Evolutionary conservation across 2,113 vertebrate genomes (phyloP).

Genomic region (Psilopsiagon aymara): DNA sequence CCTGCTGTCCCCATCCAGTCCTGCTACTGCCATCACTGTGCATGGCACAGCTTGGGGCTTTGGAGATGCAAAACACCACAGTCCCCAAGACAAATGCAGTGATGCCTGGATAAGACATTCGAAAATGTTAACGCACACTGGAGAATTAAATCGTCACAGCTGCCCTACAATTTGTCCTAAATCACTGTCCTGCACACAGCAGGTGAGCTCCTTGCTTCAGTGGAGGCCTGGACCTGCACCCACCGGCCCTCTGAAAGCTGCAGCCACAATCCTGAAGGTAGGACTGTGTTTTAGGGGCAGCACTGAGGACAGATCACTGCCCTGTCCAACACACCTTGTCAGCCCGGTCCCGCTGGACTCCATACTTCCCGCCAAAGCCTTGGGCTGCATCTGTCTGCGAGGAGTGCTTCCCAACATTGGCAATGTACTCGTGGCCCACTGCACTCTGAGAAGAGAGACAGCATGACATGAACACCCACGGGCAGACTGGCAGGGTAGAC

Average conservation of each 20-base stretch:
- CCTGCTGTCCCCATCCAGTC: neutral
- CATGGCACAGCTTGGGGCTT: neutral
- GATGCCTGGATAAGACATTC: neutral
- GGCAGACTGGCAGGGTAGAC: neutral
- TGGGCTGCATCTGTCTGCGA: constrained; percentile 91
- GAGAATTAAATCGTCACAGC: neutral
- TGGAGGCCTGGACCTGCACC: rapidly evolving
- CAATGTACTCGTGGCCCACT: constrained; percentile 86
- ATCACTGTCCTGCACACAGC: neutral
- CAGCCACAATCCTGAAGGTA: neutral
- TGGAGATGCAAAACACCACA: neutral
- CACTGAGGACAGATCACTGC: neutral
- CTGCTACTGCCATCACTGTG: neutral
- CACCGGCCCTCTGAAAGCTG: neutral
- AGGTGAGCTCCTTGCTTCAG: neutral
- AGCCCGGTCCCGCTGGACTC: constrained; percentile 88
- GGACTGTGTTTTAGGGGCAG: neutral
- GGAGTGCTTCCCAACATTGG: constrained; percentile 87
- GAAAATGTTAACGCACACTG: neutral
- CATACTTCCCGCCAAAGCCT: constrained; percentile 94
- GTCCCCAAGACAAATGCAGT: neutral
- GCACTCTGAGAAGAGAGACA: constrained; percentile 80
- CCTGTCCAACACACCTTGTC: constrained; percentile 83
- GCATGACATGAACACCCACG: rapidly evolving
- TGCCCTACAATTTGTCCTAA: neutral